phyloP scores from a whole-genome alignment of 23 tunicate species.

The Styela clava region DNA sequence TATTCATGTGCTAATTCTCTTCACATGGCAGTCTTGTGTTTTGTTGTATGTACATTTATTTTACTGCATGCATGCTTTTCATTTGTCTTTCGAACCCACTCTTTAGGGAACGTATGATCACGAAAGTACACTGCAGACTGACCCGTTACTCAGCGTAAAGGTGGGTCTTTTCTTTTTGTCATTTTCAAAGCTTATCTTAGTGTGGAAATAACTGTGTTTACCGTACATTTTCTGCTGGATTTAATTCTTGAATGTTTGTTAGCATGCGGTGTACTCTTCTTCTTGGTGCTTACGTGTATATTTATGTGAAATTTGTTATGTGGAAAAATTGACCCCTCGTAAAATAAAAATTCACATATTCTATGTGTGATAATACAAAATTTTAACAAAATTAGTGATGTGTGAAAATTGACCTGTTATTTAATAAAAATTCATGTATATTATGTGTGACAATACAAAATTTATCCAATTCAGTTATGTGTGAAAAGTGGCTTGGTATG shows the following conservation, averaged over 20 bases:
- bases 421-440: no score
- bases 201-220: no score
- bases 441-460: no score
- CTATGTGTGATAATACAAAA: no score
- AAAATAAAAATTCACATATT: no score
- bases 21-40: background rate
- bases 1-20: background rate
- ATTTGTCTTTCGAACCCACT: constrained; percentile 23
- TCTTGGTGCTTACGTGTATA: background rate
- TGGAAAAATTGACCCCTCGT: no score
- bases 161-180: constrained; percentile 26
- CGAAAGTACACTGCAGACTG: constrained; percentile 15
- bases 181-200: background rate
- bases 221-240: no score
- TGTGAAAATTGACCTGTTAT: no score
- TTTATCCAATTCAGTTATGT: no score
- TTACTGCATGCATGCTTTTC: constrained; percentile 36
- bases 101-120: constrained; percentile 25
- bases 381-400: no score
- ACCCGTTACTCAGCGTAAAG: constrained; percentile 30
- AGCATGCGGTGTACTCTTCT: background rate
- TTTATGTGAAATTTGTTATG: no score
- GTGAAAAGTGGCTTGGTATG: no score
- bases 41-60: background rate
- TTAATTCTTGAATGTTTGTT: background rate